A percentile compares a stretch with the other conserved stretches of the same genome.
Conservation (phyloP, 2,113 vertebrate genomes). For the Protobothrops mucrosquamatus region DNA sequence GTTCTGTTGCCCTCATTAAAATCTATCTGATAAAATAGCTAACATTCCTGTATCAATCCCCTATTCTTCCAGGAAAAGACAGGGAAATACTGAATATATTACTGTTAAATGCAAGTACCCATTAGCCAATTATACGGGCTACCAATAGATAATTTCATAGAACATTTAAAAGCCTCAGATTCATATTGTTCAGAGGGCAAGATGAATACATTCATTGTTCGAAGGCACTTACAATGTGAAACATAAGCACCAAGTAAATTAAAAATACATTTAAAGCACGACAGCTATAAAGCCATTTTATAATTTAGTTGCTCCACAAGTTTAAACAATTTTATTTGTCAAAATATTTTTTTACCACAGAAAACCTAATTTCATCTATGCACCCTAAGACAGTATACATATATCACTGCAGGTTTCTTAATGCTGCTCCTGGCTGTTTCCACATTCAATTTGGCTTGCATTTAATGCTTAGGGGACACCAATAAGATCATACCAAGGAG, state of each 20-base stretch:
- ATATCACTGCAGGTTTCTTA: background rate
- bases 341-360: conserved; percentile 3
- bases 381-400: background rate
- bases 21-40: conserved; percentile 78
- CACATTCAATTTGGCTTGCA: conserved; percentile 12
- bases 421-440: background rate
- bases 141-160: conserved; percentile 51
- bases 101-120: conserved; percentile 51
- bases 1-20: conserved; percentile 74
- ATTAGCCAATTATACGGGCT: conserved; percentile 62
- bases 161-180: conserved; percentile 62
- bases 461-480: background rate
- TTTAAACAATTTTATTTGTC: conserved; percentile 11
- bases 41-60: conserved; percentile 73
- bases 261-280: background rate
- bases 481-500: background rate
- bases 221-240: conserved; percentile 22
- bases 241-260: conserved; percentile 46
- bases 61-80: conserved; percentile 58
- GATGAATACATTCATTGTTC: conserved; percentile 50
- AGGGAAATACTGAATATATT: conserved; percentile 65
- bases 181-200: conserved; percentile 59
- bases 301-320: conserved; percentile 3
- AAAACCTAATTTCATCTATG: background rate
- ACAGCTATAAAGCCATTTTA: background rate